Evolutionary conservation across 2,888 invertebrate species (phyloP), one percentile per base, ranked within the genome.

Genomic region (Tetragonisca angustula): DNA sequence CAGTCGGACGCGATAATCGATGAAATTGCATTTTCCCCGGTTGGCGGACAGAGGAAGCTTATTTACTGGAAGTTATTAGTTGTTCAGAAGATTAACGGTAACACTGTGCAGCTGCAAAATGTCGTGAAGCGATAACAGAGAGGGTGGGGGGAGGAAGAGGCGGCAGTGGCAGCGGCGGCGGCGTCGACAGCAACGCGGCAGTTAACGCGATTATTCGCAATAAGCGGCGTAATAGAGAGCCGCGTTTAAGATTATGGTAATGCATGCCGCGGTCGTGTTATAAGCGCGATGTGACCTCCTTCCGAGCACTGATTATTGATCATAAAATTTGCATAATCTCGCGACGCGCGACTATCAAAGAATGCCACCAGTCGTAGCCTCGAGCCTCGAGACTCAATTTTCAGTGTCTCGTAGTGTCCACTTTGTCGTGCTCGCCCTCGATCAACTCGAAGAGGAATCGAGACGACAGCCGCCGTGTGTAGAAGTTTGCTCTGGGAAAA

Each of bases 321-420:
- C 89, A 87, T 92, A 87, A 91, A 91, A 92, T 92, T 81, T 91
- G 83, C 89, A 91, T 90, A 92, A 90, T 91, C 77, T 73, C 79
- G 27, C 56, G 70, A 81, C 73, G 67, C 73, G 67, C 27, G 49
- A 56, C 43, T 43, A 69, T 64, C 69, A 71, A 75, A 71, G 54
- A 71, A 74, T 27, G 27, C 52, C 19, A 24, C 36, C 43, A 11
- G n/a, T 19, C 24, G 1, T n/a, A n/a, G 13, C n/a, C 17, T 21
- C 19, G 17, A 21, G 4, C 4, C n/a, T n/a, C 61, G 11, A 13
- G 2, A 2, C 49, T 17, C 52, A 21, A 27, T 15, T 61, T 61
- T 27, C 32, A 27, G 9, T 19, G 13, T 36, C 21, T 43, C 24
- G 32, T 0, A 1, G 43, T 43, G 43, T 43, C 43, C 43, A 9